These are phyloP conservation scores for Orius insidiosus DNA, from an alignment of 1,140 invertebrate species.

Conservation along the genomic window DNA sequence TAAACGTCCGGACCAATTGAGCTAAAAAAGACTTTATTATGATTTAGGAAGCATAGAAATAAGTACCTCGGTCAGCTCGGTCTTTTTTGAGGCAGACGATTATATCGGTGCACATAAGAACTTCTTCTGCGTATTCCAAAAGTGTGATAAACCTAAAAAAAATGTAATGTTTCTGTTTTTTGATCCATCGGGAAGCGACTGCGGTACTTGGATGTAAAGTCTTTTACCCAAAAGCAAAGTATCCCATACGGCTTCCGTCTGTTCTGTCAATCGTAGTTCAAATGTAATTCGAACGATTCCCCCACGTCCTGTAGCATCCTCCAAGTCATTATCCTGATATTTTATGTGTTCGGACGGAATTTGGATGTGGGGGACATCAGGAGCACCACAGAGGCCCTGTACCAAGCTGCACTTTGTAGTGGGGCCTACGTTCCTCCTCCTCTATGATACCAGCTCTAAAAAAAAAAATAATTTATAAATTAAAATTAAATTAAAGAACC, in stretches of 20 bases:
- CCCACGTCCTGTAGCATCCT: conserved; percentile 26
- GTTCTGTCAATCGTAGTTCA: conserved; percentile 58
- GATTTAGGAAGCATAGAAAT: too few relatives aligned
- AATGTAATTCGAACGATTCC: conserved; percentile 49
- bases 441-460: conserved; percentile 19
- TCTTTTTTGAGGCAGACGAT: conserved; percentile 71
- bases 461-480: conserved; percentile 9
- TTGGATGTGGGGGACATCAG: conserved; percentile 66
- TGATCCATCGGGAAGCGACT: conserved; percentile 68
- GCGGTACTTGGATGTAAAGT: conserved; percentile 75
- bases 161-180: conserved; percentile 58
- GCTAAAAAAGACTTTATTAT: conserved; percentile 31
- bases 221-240: conserved; percentile 58
- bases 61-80: conserved; percentile 62
- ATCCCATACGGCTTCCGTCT: conserved; percentile 60
- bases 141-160: conserved; percentile 56
- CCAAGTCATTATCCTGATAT: conserved; percentile 36
- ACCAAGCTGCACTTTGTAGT: conserved; percentile 80
- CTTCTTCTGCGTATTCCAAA: conserved; percentile 89
- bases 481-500: too few relatives aligned
- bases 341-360: conserved; percentile 35
- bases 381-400: conserved; percentile 95
- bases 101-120: conserved; percentile 63
- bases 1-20: conserved; percentile 79
- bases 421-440: conserved; percentile 21